phyloP scores from a whole-genome alignment of 2,888 invertebrate genomes.

The Sesia apiformis region DNA sequence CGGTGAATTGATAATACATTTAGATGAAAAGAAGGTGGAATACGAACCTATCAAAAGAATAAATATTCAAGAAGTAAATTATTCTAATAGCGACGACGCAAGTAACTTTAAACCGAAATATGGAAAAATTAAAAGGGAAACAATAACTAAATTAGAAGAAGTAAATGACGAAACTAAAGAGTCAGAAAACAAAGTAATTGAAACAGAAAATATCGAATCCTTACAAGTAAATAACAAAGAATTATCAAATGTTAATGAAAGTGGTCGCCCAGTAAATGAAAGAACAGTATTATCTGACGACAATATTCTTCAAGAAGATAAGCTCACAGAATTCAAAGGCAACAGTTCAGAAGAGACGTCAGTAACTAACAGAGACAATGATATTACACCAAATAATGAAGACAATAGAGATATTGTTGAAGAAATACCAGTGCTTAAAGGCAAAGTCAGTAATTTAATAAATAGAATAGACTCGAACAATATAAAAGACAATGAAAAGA shows the following conservation, averaged over 20 bases:
- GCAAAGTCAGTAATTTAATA: conserved; percentile 39
- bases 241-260: too few relatives aligned
- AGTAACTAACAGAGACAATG: not conserved
- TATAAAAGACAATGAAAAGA: conserved; percentile 7
- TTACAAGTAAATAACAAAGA: too few relatives aligned
- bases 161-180: not conserved
- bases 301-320: too few relatives aligned
- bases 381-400: not conserved
- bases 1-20: not conserved
- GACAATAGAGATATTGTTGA: conserved; percentile 4
- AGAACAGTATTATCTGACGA: too few relatives aligned
- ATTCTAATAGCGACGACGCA: not conserved
- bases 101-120: not conserved
- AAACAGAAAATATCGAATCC: not conserved
- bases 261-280: too few relatives aligned
- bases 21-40: not conserved
- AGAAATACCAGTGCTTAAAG: conserved; percentile 29
- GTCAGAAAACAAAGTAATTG: not conserved
- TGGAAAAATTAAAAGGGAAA: not conserved
- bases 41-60: not conserved
- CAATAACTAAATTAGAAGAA: not conserved
- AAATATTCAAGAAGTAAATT: not conserved
- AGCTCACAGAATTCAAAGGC: too few relatives aligned
- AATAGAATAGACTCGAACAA: conserved; percentile 20
- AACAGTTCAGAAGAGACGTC: not conserved